Evolutionary conservation across 2,113 vertebrate species (phyloP).

Genomic region (Alouatta palliata): DNA sequence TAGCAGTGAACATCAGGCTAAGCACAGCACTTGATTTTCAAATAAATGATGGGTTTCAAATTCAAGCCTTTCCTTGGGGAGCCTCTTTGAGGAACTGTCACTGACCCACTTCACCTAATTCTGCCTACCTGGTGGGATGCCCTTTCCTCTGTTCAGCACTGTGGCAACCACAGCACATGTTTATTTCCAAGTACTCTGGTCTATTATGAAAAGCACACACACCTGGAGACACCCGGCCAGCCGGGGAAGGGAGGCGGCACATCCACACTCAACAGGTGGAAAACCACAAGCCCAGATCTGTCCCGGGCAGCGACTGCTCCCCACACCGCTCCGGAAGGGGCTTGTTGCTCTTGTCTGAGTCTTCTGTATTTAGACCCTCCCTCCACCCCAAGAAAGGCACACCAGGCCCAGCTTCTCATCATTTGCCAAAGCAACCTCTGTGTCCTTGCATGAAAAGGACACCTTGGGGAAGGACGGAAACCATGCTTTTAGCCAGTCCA

Average conservation of each 20-base stretch:
- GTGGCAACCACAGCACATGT: background rate
- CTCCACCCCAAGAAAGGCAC: background rate
- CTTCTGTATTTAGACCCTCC: background rate
- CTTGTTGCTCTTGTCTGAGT: background rate
- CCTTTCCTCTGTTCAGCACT: accelerated
- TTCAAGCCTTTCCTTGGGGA: background rate
- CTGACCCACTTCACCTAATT: background rate
- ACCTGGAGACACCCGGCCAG: background rate
- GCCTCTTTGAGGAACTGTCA: background rate
- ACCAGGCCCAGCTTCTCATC: background rate
- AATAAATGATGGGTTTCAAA: background rate
- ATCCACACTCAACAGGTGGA: accelerated
- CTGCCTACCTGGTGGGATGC: background rate
- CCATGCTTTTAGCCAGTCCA: background rate
- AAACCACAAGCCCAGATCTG: background rate
- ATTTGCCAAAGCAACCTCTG: conserved; percentile 10
- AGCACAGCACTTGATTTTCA: background rate
- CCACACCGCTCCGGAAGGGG: background rate
- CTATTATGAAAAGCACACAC: background rate
- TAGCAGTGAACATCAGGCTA: background rate
- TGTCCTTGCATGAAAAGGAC: background rate
- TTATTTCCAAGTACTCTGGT: background rate
- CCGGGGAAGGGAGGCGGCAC: accelerated
- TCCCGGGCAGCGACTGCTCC: background rate
- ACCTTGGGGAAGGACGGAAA: background rate